Evolutionary conservation across 2,797 vertebrate species (phyloP).

Genomic region (Benthosema pterotum): DNA sequence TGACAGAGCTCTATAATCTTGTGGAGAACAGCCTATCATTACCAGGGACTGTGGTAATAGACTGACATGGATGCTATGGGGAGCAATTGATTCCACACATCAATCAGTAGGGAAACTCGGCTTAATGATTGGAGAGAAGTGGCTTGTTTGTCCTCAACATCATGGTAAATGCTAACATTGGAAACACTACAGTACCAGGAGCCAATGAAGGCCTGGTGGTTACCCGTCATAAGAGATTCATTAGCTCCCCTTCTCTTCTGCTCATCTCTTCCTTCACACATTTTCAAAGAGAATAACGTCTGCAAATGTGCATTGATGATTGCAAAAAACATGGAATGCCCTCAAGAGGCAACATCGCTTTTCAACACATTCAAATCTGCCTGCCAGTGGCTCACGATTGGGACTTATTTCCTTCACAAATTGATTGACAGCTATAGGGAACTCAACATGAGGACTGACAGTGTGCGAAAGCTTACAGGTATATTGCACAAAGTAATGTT

Average conservation of each 20-base stretch:
- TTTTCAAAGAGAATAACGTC: constrained; percentile 36
- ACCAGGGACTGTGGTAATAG: constrained; percentile 80
- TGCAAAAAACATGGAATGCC: constrained; percentile 24
- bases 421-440: background rate
- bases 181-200: constrained; percentile 49
- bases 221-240: constrained; percentile 59
- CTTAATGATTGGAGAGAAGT: constrained; percentile 78
- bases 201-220: constrained; percentile 55
- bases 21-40: constrained; percentile 82
- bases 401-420: background rate
- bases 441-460: background rate
- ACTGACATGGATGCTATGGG: constrained; percentile 84
- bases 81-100: constrained; percentile 85
- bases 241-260: constrained; percentile 38
- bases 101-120: constrained; percentile 80
- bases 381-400: too few relatives aligned
- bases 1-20: constrained; percentile 82
- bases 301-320: constrained; percentile 36
- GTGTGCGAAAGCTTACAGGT: too few relatives aligned
- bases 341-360: constrained; percentile 16
- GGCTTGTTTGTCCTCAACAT: constrained; percentile 74
- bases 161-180: constrained; percentile 70
- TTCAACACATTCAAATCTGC: background rate
- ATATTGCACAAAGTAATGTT: too few relatives aligned
- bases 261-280: constrained; percentile 25